A percentile compares a stretch with the other conserved stretches of the same genome.
Conservation (phyloP, 1,140 invertebrate species). For the Cephus cinctus region DNA sequence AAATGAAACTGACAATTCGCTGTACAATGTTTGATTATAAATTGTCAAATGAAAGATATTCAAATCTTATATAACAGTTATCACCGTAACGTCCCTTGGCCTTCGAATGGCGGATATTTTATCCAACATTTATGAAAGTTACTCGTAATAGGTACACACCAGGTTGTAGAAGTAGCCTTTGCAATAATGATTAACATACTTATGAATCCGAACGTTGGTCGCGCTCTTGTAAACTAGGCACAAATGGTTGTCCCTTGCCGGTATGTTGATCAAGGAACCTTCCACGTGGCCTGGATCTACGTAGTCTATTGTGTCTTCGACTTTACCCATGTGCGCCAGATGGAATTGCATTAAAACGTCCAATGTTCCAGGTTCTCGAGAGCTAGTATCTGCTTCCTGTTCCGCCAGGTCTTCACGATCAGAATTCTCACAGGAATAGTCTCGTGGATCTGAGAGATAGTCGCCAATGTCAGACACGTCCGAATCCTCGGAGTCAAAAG, state of each 20-base stretch:
- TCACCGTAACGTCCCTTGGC: no score
- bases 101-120: no score
- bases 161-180: slow-evolving; percentile 57
- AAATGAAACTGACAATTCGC: no score
- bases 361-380: slow-evolving; percentile 25
- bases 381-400: not conserved
- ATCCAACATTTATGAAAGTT: no score
- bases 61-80: no score
- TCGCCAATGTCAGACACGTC: slow-evolving; percentile 33
- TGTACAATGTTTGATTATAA: no score
- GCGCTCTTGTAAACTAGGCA: slow-evolving; percentile 67
- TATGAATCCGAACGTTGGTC: slow-evolving; percentile 64
- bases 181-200: slow-evolving; percentile 61
- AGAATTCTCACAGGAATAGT: slow-evolving; percentile 17
- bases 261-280: slow-evolving; percentile 36
- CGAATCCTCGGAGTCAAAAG: slow-evolving; percentile 53
- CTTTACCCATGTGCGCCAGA: slow-evolving; percentile 17
- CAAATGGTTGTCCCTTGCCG: slow-evolving; percentile 62
- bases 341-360: slow-evolving; percentile 51
- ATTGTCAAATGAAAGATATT: no score
- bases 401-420: slow-evolving; percentile 2
- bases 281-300: slow-evolving; percentile 37
- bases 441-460: slow-evolving; percentile 27
- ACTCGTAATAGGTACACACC: slow-evolving; percentile 58
- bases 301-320: slow-evolving; percentile 41